A percentile compares a stretch with the other conserved stretches of the same genome.
Evolutionary conservation across 30 jellyfish, hydroid and myxozoan species (phyloP).

Genomic region (Phacellophora camtschatica): DNA sequence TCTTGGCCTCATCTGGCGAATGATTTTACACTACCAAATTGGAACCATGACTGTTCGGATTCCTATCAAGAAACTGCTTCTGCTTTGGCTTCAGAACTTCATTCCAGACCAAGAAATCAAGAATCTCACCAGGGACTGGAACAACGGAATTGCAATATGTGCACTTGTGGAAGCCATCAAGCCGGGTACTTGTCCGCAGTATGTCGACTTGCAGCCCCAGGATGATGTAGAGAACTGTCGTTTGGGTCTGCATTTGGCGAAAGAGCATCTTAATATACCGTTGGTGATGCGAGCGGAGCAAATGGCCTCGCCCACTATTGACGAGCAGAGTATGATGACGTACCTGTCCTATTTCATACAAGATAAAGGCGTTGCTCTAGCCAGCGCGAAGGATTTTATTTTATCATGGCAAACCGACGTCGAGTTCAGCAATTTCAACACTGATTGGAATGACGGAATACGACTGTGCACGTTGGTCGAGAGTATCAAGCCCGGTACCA

Average conservation of each 20-base stretch:
- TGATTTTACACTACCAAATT: constrained; percentile 94
- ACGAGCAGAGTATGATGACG: constrained; percentile 97
- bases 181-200: constrained; percentile 90
- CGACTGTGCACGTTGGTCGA: constrained; percentile 90
- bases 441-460: constrained; percentile 98
- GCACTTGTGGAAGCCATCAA: constrained; percentile 79
- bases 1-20: constrained; percentile 94
- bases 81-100: constrained; percentile 85
- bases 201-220: constrained; percentile 57
- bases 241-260: constrained; percentile 83
- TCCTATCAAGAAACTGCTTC: constrained; percentile 83
- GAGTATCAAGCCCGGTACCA: constrained; percentile 72
- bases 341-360: constrained; percentile 92
- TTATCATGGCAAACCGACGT: constrained; percentile 58
- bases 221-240: constrained; percentile 70
- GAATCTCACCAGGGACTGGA: constrained; percentile 95
- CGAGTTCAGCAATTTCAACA: constrained; percentile 76
- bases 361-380: constrained; percentile 88
- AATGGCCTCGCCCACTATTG: constrained; percentile 84
- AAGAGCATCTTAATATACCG: constrained; percentile 80
- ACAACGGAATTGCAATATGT: constrained; percentile 91
- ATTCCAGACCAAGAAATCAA: constrained; percentile 79
- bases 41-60: constrained; percentile 82
- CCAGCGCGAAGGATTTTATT: constrained; percentile 67
- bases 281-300: constrained; percentile 80